phyloP scores from a whole-genome alignment of 2,888 invertebrate genomes.

The Volucella inflata region DNA sequence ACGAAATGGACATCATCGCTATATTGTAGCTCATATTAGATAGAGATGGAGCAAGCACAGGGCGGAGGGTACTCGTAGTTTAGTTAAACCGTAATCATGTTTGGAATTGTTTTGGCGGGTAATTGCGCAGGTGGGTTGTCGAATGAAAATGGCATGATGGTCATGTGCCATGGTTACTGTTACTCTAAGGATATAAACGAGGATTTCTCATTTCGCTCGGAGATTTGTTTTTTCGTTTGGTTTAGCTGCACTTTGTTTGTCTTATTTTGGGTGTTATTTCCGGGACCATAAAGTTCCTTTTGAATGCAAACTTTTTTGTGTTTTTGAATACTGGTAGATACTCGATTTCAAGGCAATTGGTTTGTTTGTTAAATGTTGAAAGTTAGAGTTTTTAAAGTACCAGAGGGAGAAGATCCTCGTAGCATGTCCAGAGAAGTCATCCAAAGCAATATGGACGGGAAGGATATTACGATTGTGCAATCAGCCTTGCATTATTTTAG shows the following conservation, averaged over 20 bases:
- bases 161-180: constrained; percentile 54
- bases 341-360: neutral
- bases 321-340: neutral
- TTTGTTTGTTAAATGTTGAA: constrained; percentile 2
- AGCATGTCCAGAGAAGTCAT: too few species aligned
- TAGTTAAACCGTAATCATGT: constrained; percentile 69
- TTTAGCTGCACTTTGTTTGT: constrained; percentile 3
- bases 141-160: constrained; percentile 29
- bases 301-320: constrained; percentile 36
- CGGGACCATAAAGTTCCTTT: constrained; percentile 30
- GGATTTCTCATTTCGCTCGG: constrained; percentile 50
- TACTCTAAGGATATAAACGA: constrained; percentile 7
- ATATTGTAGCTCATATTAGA: constrained; percentile 9
- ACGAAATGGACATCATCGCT: constrained; percentile 9
- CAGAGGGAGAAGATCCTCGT: neutral
- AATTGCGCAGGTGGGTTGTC: constrained; percentile 44
- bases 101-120: constrained; percentile 73
- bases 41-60: constrained; percentile 23
- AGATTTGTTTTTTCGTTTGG: constrained; percentile 13
- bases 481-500: too few species aligned
- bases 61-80: neutral
- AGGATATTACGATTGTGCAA: too few species aligned
- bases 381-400: neutral
- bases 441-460: neutral
- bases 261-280: constrained; percentile 35